These are phyloP conservation scores for Agelas oroides DNA, from an alignment of 37 sponge, comb jelly and placozoan genomes.

Conservation along the genomic window DNA sequence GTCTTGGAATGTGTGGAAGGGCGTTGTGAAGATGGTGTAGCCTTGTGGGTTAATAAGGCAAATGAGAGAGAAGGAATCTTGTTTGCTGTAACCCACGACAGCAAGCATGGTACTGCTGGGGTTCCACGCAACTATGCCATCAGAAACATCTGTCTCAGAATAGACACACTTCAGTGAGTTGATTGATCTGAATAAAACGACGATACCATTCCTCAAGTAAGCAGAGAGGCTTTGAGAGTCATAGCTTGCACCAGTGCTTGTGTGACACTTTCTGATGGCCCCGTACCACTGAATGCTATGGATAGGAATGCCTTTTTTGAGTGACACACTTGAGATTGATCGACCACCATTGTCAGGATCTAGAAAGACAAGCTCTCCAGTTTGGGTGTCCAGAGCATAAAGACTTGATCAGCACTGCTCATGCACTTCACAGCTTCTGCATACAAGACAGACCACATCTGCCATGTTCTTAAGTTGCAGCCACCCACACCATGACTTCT, in stretches of 20 bases:
- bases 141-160: constrained; percentile 23
- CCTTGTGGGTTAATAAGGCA: constrained; percentile 9
- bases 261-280: neutral
- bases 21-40: neutral
- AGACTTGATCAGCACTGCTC: no score
- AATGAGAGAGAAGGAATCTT: neutral
- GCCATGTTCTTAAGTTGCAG: no score
- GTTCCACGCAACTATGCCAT: constrained; percentile 49
- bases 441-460: no score
- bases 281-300: constrained; percentile 29
- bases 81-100: constrained; percentile 31
- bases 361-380: constrained; percentile 49
- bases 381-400: constrained; percentile 45
- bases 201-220: constrained; percentile 53
- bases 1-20: neutral
- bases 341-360: constrained; percentile 21
- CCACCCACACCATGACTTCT: no score
- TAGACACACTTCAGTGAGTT: neutral
- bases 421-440: no score
- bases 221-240: constrained; percentile 17
- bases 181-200: constrained; percentile 8
- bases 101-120: neutral
- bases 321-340: constrained; percentile 25
- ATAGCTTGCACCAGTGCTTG: neutral
- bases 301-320: constrained; percentile 20